phyloP scores from a whole-genome alignment of 1,140 invertebrate species.

The Adelges cooleyi region DNA sequence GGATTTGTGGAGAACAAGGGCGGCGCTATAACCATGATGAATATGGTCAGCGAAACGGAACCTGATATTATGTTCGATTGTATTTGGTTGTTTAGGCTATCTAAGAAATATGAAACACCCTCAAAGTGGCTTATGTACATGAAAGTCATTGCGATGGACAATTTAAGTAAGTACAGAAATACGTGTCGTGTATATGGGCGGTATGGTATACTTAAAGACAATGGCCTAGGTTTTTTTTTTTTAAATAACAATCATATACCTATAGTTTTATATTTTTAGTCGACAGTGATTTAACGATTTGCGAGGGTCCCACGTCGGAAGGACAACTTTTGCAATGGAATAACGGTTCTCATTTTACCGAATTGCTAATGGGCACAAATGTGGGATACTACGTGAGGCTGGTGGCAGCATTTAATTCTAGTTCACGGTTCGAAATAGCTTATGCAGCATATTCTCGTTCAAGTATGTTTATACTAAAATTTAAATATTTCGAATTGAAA shows the following conservation, averaged over 20 bases:
- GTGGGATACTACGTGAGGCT: conserved; percentile 58
- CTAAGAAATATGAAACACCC: conserved; percentile 50
- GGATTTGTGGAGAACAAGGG: conserved; percentile 60
- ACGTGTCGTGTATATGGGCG: too few species aligned
- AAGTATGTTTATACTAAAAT: not conserved
- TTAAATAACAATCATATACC: too few species aligned
- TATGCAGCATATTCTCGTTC: conserved; percentile 50
- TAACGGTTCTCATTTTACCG: conserved; percentile 39
- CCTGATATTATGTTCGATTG: conserved; percentile 52
- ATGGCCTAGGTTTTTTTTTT: too few species aligned
- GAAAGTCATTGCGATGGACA: conserved; percentile 50
- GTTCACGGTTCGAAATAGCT: conserved; percentile 53
- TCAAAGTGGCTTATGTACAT: conserved; percentile 59
- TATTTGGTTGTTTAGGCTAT: conserved; percentile 58
- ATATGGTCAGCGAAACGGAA: conserved; percentile 50
- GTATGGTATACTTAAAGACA: too few species aligned
- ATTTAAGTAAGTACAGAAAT: conserved; percentile 47
- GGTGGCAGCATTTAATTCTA: conserved; percentile 49
- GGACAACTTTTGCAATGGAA: conserved; percentile 38
- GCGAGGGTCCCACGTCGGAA: conserved; percentile 55
- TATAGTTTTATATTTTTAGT: not conserved
- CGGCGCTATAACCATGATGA: conserved; percentile 65
- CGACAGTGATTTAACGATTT: conserved; percentile 38
- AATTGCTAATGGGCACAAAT: conserved; percentile 49
- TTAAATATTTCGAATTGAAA: too few species aligned